These are phyloP conservation scores for Dyspetes luteomarginatus DNA, from an alignment of 2,888 invertebrate genomes.

Conservation along the genomic window DNA sequence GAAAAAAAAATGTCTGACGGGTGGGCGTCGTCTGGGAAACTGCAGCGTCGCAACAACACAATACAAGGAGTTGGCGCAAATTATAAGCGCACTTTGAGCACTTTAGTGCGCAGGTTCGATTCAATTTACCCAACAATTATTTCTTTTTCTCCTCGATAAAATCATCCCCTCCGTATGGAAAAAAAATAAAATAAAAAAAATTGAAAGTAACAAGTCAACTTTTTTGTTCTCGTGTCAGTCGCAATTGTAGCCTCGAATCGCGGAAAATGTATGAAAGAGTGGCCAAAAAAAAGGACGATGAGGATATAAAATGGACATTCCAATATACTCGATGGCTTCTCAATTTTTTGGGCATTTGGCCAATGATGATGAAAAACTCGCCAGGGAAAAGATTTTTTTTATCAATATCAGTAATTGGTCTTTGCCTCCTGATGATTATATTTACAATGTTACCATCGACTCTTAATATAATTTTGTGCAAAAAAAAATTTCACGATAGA, in stretches of 20 bases:
- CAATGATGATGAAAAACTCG: conserved; percentile 30
- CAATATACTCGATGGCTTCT: conserved; percentile 51
- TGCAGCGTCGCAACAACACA: not conserved
- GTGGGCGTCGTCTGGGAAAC: conserved; percentile 30
- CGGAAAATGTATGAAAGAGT: conserved; percentile 1
- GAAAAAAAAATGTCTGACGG: not conserved
- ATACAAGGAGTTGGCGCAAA: not conserved
- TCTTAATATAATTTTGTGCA: conserved; percentile 26
- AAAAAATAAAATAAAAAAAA: no score
- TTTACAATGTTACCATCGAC: conserved; percentile 29
- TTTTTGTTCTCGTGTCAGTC: conserved; percentile 1
- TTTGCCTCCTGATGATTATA: no score
- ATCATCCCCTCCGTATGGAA: not conserved
- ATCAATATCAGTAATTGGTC: no score
- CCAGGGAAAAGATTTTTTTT: no score
- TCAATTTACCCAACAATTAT: not conserved
- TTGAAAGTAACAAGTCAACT: not conserved
- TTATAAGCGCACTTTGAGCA: not conserved
- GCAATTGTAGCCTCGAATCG: not conserved
- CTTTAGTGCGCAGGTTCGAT: conserved; percentile 11
- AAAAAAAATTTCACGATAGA: not conserved
- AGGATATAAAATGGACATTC: conserved; percentile 33
- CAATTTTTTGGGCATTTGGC: conserved; percentile 53
- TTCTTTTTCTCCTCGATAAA: not conserved
- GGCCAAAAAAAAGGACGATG: conserved; percentile 1